phyloP scores from a whole-genome alignment of 2,113 vertebrate genomes.

The Myotis brandtii region DNA sequence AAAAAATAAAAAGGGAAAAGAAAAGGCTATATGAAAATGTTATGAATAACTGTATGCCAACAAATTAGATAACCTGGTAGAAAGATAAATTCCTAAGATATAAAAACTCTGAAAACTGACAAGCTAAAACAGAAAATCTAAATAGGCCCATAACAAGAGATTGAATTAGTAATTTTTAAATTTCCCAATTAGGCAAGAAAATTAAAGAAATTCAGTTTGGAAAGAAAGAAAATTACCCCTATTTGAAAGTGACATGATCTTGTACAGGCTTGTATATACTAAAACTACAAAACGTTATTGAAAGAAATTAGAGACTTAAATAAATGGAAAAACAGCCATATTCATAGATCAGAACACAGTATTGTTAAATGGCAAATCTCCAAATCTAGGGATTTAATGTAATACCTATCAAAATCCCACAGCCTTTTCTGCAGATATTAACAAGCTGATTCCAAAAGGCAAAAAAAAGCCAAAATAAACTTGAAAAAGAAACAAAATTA shows the following conservation, averaged over 20 bases:
- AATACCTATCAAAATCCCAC: neutral
- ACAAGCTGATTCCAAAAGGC: neutral
- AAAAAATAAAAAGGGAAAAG: no score
- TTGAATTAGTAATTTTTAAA: neutral
- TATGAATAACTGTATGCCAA: neutral
- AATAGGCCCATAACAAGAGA: neutral
- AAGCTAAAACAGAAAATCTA: neutral
- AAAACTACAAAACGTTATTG: neutral
- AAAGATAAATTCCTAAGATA: neutral
- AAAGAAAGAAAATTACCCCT: neutral
- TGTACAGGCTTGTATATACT: neutral
- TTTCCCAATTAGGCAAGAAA: neutral
- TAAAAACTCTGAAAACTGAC: neutral
- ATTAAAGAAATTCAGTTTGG: neutral
- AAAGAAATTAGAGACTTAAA: conserved; percentile 31
- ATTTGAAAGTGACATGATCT: neutral
- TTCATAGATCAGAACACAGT: neutral
- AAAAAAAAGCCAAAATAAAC: neutral
- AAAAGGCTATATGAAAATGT: neutral
- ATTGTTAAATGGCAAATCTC: neutral
- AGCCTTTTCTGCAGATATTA: neutral
- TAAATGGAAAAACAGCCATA: neutral
- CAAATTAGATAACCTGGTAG: neutral
- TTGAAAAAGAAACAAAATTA: neutral
- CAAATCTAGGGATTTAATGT: neutral